These are phyloP conservation scores for Psilopsiagon aurifrons DNA, from an alignment of 2,113 vertebrate genomes.

Conservation along the genomic window DNA sequence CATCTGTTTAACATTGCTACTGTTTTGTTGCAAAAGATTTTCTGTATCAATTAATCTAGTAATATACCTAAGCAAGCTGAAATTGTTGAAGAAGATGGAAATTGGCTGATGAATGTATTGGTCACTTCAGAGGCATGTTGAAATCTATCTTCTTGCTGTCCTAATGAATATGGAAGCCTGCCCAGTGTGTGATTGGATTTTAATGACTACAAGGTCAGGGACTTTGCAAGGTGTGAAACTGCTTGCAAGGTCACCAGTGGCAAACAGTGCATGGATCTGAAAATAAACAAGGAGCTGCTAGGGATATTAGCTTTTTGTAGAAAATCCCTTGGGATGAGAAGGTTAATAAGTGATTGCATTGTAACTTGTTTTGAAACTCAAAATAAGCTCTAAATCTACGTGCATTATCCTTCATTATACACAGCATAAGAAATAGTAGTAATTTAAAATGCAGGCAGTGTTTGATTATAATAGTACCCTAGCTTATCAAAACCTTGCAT, in stretches of 20 bases:
- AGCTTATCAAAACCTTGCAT: slow-evolving; percentile 39
- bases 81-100: slow-evolving; percentile 71
- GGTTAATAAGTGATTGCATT: slow-evolving; percentile 69
- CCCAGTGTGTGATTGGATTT: slow-evolving; percentile 74
- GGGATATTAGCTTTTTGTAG: slow-evolving; percentile 67
- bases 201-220: slow-evolving; percentile 74
- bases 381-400: slow-evolving; percentile 50
- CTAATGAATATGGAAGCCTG: slow-evolving; percentile 76
- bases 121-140: slow-evolving; percentile 75
- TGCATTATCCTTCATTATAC: slow-evolving; percentile 55
- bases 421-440: slow-evolving; percentile 39
- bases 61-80: slow-evolving; percentile 67
- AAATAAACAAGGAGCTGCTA: slow-evolving; percentile 71
- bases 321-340: slow-evolving; percentile 67
- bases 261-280: slow-evolving; percentile 59
- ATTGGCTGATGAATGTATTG: slow-evolving; percentile 76
- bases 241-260: slow-evolving; percentile 67
- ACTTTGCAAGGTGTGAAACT: slow-evolving; percentile 66
- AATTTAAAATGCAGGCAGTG: slow-evolving; percentile 42
- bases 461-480: slow-evolving; percentile 50
- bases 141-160: slow-evolving; percentile 74
- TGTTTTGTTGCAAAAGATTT: slow-evolving; percentile 60
- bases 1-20: slow-evolving; percentile 55
- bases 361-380: slow-evolving; percentile 69
- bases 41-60: slow-evolving; percentile 71